Evolutionary conservation across 2,113 vertebrate genomes (phyloP), one percentile per base, ranked within the genome.

Genomic region (Hoplias malabaricus): DNA sequence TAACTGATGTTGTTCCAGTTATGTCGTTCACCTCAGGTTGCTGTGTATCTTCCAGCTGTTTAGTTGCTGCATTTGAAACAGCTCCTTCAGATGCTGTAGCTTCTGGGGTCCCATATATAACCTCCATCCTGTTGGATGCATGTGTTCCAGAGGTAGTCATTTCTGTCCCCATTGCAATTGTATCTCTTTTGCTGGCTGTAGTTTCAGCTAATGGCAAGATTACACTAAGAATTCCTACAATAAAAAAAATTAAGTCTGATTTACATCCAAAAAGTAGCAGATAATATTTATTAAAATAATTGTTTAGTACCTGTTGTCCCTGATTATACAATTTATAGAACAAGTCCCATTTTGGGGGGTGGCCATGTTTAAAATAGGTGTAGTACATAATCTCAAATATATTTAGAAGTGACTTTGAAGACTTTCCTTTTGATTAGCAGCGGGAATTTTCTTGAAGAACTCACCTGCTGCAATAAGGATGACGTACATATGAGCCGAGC

Each of bases 1-100:
- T 66, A n/a, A 34, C 19, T 75, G 59, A 25, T 65, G 56, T n/a
- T 46, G 40, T 43, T 29, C 40, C 56, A 65, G 73, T n/a, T 53
- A 21, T 34, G 63, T 40, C 36, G 62, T 62, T 63, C 38, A 27
- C 0, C 5, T 31, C 56, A 50, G 31, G 5, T 48, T 38, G 36
- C 4, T 38, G 54, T 31, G 40, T 27, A 5, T 25, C 69, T 25
- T 12, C 16, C 31, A 40, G 27, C 21, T 14, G 27, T 7, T 31
- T 29, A 53, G 72, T 46, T 48, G 56, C 50, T 31, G 43, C 43
- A 38, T 34, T 75, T 13, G 50, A 23, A n/a, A n/a, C n/a, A n/a
- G n/a, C n/a, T 56, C 31, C 36, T 68, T 16, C 62, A 40, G 73
- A 43, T 16, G 48, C n/a, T 2, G 5, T 23, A 13, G 50, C 25